Conservation (phyloP, 2,797 vertebrate genomes). For the Macropodus opercularis region DNA sequence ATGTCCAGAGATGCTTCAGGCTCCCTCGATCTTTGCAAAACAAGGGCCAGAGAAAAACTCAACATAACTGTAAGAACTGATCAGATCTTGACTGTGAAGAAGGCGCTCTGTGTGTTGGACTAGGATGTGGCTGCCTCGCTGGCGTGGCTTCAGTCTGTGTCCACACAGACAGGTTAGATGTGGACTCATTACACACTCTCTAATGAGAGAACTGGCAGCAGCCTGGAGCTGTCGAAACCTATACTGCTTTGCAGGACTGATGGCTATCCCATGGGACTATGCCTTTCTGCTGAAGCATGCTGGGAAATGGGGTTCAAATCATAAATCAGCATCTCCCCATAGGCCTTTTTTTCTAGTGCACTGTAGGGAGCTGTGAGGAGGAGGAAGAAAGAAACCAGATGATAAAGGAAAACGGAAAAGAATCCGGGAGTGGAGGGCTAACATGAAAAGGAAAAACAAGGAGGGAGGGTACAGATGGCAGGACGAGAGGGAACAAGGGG, state of each 20-base stretch:
- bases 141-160: conserved; percentile 16
- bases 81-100: conserved; percentile 2
- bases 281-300: conserved; percentile 41
- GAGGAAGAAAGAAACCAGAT: background rate
- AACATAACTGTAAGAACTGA: background rate
- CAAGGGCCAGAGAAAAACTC: background rate
- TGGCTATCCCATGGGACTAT: conserved; percentile 44
- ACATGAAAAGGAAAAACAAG: conserved; percentile 6
- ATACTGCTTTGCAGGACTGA: conserved; percentile 61
- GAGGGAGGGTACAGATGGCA: conserved; percentile 22
- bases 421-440: conserved; percentile 1
- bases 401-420: conserved; percentile 24
- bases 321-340: conserved; percentile 37
- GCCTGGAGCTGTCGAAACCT: conserved; percentile 60
- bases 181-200: conserved; percentile 58
- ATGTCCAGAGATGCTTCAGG: background rate
- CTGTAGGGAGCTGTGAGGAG: conserved; percentile 10
- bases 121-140: conserved; percentile 1
- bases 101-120: conserved; percentile 9
- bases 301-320: conserved; percentile 52
- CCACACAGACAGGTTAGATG: conserved; percentile 51
- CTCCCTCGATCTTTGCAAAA: background rate
- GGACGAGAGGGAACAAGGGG: background rate
- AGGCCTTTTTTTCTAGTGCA: conserved; percentile 11
- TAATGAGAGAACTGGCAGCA: conserved; percentile 61